Evolutionary conservation across 2,113 vertebrate genomes (phyloP), one percentile per base, ranked within the genome.

Genomic region (Genyomyrus donnyi): DNA sequence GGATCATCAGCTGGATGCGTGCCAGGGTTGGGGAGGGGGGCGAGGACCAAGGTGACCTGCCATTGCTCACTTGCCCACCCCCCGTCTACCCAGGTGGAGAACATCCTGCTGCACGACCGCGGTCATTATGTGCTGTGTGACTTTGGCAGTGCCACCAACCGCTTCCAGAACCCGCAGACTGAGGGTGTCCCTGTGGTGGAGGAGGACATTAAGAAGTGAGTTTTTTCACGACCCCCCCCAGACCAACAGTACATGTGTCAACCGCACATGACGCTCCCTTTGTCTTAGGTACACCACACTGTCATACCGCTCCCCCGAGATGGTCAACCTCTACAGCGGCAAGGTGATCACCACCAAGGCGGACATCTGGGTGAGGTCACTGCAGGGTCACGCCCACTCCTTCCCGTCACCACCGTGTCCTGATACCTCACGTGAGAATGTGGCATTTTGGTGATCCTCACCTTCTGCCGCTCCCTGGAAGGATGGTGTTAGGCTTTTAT

Each of bases 121-220:
- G 98, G 98, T 91, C 98, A 99, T 92, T 99, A 99, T 0, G 98
- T 99, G 89, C 96, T 99, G 52, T 99, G 98, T 94, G 98, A 99
- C 93, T 99, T 99, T 92, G 98, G 98, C 90, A 99, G 98, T 13
- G 98, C 98, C 91, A 99, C 97, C 6, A 98, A 98, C 94, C 96
- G 93, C 91, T 98, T 97, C 92, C 98, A 99, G 95, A 98, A 99
- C 92, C 98, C 98, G 58, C 98, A 99, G 24, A 94, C 94, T 7
- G 98, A 99, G 90, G 98, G 98, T 9, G 98, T 98, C 58, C 96
- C 97, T 0, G 94, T 95, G 0, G 97, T 99, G 0, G 98, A 99
- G 93, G 98, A 99, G 91, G 98, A 99, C 94, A 99, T 99, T 90
- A 99, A 99, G 93, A 99, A 99, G 98, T 99, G 89, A 94, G 98